Evolutionary conservation across 1,140 invertebrate genomes (phyloP), one percentile per base, ranked within the genome.

Genomic region (Melitaea cinxia): DNA sequence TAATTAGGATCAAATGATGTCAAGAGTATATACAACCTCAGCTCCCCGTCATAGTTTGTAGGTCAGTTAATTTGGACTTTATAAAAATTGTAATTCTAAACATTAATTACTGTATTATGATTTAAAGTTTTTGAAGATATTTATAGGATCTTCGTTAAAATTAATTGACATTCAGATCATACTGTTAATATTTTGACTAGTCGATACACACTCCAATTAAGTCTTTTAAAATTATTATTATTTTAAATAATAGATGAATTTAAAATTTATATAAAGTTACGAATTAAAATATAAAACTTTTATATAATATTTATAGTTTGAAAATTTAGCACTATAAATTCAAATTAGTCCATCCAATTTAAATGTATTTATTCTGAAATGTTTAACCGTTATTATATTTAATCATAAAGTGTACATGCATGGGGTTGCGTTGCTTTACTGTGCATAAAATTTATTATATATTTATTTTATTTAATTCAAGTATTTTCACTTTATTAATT

Each of bases 331-430:
- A 3, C 3, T 23, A 6, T 4, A 9, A 33, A 26, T n/a, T 4
- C 6, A 5, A 5, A 47, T 47, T 42, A 47, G 3, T 28, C 7
- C 7, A 33, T 33, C 54, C 54, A 57, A 28, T 64, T 56, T 56
- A 57, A 10, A 35, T 12, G 45, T 19, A 57, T 21, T 47, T n/a
- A 49, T 57, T 56, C 35, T 47, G 33, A 23, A 50, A 24, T 49
- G 59, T 68, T 59, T 55, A 60, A 24, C 42, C 21, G 42, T 66
- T 64, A 66, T n/a, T n/a, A n/a, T n/a, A 42, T 73, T 80, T 74
- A 69, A 68, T 58, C 69, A 73, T 47, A 78, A 78, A 79, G 80
- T 82, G 78, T 80, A 77, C 85, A 88, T 88, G 85, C 85, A 88
- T 72, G 76, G 78, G 68, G 67, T 54, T 64, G 80, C 66, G 78